phyloP scores from a whole-genome alignment of 2,888 invertebrate genomes.

The Brenthis ino region DNA sequence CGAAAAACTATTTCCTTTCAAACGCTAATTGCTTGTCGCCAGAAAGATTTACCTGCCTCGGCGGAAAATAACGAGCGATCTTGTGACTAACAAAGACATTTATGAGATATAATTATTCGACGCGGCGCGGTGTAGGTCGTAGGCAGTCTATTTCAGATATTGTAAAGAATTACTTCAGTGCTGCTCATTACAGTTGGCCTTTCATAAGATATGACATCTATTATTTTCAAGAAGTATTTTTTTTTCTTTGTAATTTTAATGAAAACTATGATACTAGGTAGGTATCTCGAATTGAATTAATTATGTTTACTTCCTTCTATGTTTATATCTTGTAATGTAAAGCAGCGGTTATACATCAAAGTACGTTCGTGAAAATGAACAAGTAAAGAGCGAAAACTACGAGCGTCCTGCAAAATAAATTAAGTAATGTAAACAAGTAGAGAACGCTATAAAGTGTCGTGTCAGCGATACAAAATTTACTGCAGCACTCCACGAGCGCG shows the following conservation, averaged over 20 bases:
- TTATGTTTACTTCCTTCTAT: not conserved
- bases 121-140: not conserved
- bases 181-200: not conserved
- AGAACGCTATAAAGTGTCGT: constrained; percentile 26
- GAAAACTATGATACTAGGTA: too few species aligned
- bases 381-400: constrained; percentile 7
- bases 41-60: constrained; percentile 27
- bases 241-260: too few species aligned
- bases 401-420: constrained; percentile 22
- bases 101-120: constrained; percentile 15
- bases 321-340: constrained; percentile 3
- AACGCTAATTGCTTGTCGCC: constrained; percentile 40
- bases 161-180: constrained; percentile 4
- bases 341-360: not conserved
- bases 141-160: constrained; percentile 4
- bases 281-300: too few species aligned
- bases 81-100: constrained; percentile 12
- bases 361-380: not conserved
- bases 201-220: not conserved
- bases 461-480: constrained; percentile 34
- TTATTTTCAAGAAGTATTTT: not conserved
- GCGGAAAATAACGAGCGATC: constrained; percentile 28
- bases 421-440: constrained; percentile 31
- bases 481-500: constrained; percentile 20
- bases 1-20: constrained; percentile 39